Base-by-base conservation (phyloP, 1,140 invertebrate species). In the Mesaphorura yosii region DNA sequence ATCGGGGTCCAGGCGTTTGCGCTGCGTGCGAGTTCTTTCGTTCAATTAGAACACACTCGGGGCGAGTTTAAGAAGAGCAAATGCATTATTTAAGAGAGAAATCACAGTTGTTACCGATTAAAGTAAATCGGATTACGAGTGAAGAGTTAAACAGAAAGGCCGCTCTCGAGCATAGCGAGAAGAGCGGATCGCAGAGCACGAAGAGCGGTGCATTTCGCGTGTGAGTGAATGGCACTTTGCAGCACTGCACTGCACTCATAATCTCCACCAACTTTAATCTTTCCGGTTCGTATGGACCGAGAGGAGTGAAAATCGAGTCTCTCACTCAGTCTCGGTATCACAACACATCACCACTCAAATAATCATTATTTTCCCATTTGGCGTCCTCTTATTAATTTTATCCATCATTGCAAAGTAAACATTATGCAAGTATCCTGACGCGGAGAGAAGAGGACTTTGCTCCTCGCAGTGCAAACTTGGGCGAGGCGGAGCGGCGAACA, bases 101-200 rank as follows among this genome's bases (percentile, higher is more conserved):
- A 60, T 44, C 41, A 56, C 58, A 60, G 58, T 60, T 60, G 58
- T 49, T 57, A 52, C 29, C 58, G 58, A 60, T 60, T 60, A 60
- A 10, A 20, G 48, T 31, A 60, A 60, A 60, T 60, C 58, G 49
- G 58, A 59, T 59, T 59, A 59, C 46, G 41, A 4, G 48, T 29
- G 45, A 55, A 48, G 52, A 52, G 51, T 52, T 48, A 48, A n/a
- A 48, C 22, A 20, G 12, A 54, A 54, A 44, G 23, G n/a, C n/a
- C 4, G 48, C n/a, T n/a, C n/a, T n/a, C n/a, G n/a, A n/a, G n/a
- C n/a, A n/a, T n/a, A n/a, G n/a, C n/a, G n/a, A n/a, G n/a, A n/a
- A n/a, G n/a, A n/a, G n/a, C n/a, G n/a, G n/a, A n/a, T n/a, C n/a
- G n/a, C n/a, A n/a, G n/a, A n/a, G n/a, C n/a, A n/a, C n/a, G n/a